Evolutionary conservation across 2,113 vertebrate species (phyloP).

Genomic region (Hymenochirus boettgeri): DNA sequence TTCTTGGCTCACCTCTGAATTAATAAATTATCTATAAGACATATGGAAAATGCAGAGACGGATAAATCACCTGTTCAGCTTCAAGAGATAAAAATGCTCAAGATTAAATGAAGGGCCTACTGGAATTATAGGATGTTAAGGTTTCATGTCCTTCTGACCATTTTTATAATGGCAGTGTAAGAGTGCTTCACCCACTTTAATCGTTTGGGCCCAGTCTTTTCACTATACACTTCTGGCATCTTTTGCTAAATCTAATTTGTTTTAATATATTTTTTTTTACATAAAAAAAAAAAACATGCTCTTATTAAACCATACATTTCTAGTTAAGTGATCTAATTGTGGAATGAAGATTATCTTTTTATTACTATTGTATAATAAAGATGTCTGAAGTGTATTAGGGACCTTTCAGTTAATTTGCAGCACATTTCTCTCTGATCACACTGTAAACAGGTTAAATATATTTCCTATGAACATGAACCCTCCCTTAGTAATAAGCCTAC

Average conservation of each 20-base stretch:
- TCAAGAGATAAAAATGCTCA: background rate
- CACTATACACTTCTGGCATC: too few species aligned
- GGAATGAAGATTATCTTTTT: too few species aligned
- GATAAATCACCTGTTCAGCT: background rate
- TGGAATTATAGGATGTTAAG: too few species aligned
- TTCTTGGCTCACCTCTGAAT: background rate
- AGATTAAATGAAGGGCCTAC: background rate
- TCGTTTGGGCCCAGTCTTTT: background rate
- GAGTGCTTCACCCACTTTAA: background rate
- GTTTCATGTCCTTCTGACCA: too few species aligned
- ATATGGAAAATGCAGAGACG: background rate
- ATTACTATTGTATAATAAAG: background rate
- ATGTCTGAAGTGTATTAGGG: conserved; percentile 11
- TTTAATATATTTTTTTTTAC: background rate
- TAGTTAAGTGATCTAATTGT: too few species aligned
- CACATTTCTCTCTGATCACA: conserved; percentile 24
- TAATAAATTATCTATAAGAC: background rate
- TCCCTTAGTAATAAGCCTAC: conserved; percentile 37
- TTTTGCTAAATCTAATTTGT: too few species aligned
- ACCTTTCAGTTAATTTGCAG: background rate
- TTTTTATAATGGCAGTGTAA: background rate
- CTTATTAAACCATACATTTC: too few species aligned
- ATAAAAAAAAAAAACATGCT: too few species aligned
- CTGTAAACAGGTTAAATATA: conserved; percentile 9
- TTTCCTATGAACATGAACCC: conserved; percentile 30